Conservation (phyloP, 2,888 invertebrate species). For the Drosophila anomalata region DNA sequence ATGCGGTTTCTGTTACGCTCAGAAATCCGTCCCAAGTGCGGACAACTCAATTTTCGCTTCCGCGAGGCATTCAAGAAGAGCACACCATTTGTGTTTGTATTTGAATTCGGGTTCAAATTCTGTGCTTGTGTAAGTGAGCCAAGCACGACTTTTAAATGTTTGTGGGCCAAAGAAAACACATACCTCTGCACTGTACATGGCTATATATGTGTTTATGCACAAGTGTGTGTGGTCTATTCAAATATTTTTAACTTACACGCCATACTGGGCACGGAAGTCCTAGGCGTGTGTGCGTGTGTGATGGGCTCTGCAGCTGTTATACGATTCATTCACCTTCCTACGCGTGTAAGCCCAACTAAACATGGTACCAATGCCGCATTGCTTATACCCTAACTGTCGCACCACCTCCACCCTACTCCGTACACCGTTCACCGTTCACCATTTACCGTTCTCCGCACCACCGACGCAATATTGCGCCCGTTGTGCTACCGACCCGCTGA, state of each 20-base stretch:
- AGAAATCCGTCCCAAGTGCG: conserved; percentile 11
- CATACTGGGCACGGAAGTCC: background rate
- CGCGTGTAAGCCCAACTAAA: conserved; percentile 57
- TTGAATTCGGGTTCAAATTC: conserved; percentile 12
- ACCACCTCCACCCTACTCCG: conserved; percentile 12
- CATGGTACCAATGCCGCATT: conserved; percentile 42
- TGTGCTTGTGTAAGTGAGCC: conserved; percentile 6
- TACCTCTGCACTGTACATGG: conserved; percentile 1
- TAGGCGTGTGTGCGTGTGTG: conserved; percentile 5
- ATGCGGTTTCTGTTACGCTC: conserved; percentile 5
- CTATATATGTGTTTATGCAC: conserved; percentile 1
- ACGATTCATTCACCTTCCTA: conserved; percentile 64
- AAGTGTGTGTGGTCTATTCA: background rate
- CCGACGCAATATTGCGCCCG: conserved; percentile 64
- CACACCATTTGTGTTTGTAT: conserved; percentile 13
- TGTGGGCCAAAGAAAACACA: conserved; percentile 10
- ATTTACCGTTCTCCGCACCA: conserved; percentile 26
- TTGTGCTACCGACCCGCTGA: conserved; percentile 73
- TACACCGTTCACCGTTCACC: conserved; percentile 33
- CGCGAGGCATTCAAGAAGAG: conserved; percentile 38
- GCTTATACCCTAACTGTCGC: conserved; percentile 44
- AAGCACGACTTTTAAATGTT: conserved; percentile 26
- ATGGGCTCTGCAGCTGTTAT: conserved; percentile 21
- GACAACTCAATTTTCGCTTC: conserved; percentile 38
- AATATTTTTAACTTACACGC: conserved; percentile 18